These are phyloP conservation scores for Hyposmocoma kahamanoa DNA, from an alignment of 1,140 invertebrate genomes.

Conservation along the genomic window DNA sequence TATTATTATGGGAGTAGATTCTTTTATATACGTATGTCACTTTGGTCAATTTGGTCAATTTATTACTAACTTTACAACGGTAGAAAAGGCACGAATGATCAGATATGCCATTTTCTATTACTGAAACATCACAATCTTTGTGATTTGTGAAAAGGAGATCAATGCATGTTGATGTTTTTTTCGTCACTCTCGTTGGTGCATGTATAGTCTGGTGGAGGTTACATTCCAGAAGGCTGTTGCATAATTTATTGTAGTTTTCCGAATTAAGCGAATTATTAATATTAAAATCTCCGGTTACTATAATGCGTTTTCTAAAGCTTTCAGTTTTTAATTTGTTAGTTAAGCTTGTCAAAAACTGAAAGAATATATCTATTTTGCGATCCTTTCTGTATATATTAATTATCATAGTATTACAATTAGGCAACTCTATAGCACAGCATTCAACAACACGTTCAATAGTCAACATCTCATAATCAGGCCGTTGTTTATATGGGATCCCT, in stretches of 20 bases:
- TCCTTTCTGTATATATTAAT: too few relatives aligned
- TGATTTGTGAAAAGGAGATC: neutral
- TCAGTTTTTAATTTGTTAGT: too few relatives aligned
- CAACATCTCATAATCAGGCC: neutral
- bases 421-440: constrained; percentile 2
- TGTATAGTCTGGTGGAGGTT: neutral
- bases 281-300: too few relatives aligned
- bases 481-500: neutral
- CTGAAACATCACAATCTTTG: neutral
- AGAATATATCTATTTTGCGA: too few relatives aligned
- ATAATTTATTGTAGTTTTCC: neutral
- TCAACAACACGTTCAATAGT: constrained; percentile 2
- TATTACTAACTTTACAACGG: neutral
- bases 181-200: neutral
- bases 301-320: too few relatives aligned
- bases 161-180: neutral
- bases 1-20: neutral
- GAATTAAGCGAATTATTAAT: neutral
- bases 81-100: neutral
- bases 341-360: too few relatives aligned
- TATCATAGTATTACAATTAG: too few relatives aligned
- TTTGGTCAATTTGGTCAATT: neutral
- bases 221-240: neutral
- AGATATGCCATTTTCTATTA: neutral
- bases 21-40: neutral